Conservation (phyloP, 2,797 vertebrate genomes). For the Perodicticus potto region DNA sequence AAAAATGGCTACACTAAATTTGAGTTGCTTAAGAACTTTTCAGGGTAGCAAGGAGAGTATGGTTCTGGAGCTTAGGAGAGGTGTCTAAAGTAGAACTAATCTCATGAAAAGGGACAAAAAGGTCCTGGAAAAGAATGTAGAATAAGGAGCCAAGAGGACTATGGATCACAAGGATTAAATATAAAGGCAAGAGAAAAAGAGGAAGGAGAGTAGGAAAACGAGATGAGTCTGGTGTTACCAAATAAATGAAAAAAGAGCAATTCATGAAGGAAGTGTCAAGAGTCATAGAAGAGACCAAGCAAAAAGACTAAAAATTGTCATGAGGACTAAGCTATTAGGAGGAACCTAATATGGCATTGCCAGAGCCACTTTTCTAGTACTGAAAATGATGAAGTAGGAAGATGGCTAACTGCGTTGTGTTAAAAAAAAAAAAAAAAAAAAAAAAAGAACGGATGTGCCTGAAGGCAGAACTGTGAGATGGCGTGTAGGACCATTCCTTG, state of each 20-base stretch:
- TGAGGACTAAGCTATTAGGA: too few species aligned
- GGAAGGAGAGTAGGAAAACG: background rate
- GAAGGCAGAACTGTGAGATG: background rate
- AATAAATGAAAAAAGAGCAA: background rate
- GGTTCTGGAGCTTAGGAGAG: background rate
- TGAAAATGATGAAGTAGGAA: background rate
- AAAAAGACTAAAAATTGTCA: too few species aligned
- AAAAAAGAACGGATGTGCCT: background rate
- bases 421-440: too few species aligned
- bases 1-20: background rate
- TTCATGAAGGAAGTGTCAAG: background rate
- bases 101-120: background rate
- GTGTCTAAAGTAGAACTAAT: background rate
- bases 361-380: background rate
- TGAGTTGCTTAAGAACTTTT: background rate
- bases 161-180: background rate
- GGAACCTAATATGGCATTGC: background rate
- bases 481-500: accelerated
- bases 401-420: accelerated
- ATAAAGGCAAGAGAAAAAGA: background rate
- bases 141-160: background rate
- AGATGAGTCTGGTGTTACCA: background rate
- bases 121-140: background rate
- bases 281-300: too few species aligned
- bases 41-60: background rate